A percentile compares a stretch with the other conserved stretches of the same genome.
These are phyloP conservation scores for Parapristionchus giblindavisi DNA, from an alignment of 2,888 invertebrate species.

Conservation along the genomic window DNA sequence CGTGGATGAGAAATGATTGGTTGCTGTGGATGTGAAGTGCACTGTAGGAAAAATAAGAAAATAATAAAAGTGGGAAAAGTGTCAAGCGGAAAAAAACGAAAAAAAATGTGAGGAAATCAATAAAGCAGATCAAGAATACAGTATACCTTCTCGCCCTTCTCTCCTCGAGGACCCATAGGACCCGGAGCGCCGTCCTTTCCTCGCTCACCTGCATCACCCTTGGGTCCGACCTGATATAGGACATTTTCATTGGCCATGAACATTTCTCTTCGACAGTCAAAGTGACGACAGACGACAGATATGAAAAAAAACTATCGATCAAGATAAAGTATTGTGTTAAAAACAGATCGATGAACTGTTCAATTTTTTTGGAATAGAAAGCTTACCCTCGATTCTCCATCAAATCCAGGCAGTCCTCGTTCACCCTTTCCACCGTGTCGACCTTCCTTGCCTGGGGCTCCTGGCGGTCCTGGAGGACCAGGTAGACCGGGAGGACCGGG, in stretches of 20 bases:
- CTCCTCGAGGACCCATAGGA: conserved; percentile 55
- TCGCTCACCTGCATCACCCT: conserved; percentile 63
- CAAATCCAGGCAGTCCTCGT: conserved; percentile 67
- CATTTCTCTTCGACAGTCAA: not conserved
- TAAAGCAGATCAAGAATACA: not conserved
- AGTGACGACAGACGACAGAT: too few relatives aligned
- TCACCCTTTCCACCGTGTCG: conserved; percentile 61
- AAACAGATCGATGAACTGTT: too few relatives aligned
- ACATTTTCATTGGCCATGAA: conserved; percentile 2
- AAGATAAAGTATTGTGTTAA: too few relatives aligned
- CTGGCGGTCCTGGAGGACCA: conserved; percentile 48
- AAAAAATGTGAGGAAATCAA: too few relatives aligned
- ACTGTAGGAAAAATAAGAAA: not conserved
- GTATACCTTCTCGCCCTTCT: conserved; percentile 61
- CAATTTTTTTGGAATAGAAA: too few relatives aligned
- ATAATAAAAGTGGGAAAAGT: too few relatives aligned
- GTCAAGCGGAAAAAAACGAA: too few relatives aligned
- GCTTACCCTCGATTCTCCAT: conserved; percentile 64
- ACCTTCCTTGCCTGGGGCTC: conserved; percentile 48
- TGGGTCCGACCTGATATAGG: conserved; percentile 58
- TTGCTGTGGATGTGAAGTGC: not conserved
- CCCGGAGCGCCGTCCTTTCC: conserved; percentile 65
- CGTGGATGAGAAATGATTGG: conserved; percentile 13
- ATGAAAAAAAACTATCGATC: too few relatives aligned
- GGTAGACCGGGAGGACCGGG: conserved; percentile 64